These are phyloP conservation scores for Crocidura indochinensis DNA, from an alignment of 2,797 vertebrate genomes.

Conservation along the genomic window DNA sequence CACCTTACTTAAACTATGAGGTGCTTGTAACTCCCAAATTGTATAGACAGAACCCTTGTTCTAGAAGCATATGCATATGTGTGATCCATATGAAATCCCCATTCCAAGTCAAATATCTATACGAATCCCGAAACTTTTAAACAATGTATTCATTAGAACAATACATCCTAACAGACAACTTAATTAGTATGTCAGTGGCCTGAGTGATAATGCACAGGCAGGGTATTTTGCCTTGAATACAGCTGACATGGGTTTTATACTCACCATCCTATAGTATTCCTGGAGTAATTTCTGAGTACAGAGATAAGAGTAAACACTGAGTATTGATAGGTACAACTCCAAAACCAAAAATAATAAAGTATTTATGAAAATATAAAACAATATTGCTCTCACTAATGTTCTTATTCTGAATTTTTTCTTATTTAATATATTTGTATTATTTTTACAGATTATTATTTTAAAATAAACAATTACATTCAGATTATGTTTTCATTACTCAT, in stretches of 20 bases:
- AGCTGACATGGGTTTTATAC: not conserved
- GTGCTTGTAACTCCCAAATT: slow-evolving; percentile 2
- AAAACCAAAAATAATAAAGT: too few relatives aligned
- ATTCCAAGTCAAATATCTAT: not conserved
- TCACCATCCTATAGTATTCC: too few relatives aligned
- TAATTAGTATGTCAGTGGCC: not conserved
- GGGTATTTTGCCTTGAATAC: not conserved
- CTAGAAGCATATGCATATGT: not conserved
- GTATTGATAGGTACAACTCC: too few relatives aligned
- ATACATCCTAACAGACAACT: not conserved
- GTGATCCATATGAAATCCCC: not conserved
- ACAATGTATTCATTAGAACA: slow-evolving; percentile 2
- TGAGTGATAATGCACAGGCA: not conserved
- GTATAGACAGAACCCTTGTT: not conserved
- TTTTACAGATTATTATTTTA: slow-evolving; percentile 28
- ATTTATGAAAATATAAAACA: slow-evolving; percentile 49
- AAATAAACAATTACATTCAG: not conserved
- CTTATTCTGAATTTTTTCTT: slow-evolving; percentile 55
- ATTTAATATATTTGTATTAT: slow-evolving; percentile 36
- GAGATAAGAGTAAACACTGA: too few relatives aligned
- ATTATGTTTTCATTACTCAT: slow-evolving; percentile 41
- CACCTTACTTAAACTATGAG: slow-evolving; percentile 41
- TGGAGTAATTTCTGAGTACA: not conserved
- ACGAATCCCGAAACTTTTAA: slow-evolving; percentile 15
- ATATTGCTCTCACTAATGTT: slow-evolving; percentile 1